A percentile compares a stretch with the other conserved stretches of the same genome.
Conservation (phyloP, 2,113 vertebrate genomes). For the Boulengeromyrus knoepffleri region DNA sequence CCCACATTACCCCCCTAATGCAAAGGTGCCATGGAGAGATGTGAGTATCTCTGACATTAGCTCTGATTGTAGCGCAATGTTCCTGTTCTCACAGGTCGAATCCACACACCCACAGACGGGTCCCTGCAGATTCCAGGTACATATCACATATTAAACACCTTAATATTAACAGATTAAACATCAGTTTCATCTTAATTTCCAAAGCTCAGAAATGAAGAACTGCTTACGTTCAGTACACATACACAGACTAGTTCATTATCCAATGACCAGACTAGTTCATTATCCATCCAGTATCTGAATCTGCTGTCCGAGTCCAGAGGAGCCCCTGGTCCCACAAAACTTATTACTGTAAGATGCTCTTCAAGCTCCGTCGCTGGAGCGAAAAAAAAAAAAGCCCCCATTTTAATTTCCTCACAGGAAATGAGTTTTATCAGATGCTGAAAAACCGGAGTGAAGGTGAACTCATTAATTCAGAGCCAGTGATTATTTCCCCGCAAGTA, state of each 20-base stretch:
- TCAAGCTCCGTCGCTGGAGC: constrained; percentile 35
- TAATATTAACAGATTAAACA: background rate
- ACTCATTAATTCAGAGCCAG: constrained; percentile 9
- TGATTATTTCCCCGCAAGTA: background rate
- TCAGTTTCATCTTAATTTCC: background rate
- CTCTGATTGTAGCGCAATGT: background rate
- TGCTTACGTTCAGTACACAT: background rate
- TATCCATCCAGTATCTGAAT: background rate
- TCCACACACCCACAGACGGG: background rate
- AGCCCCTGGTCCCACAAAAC: constrained; percentile 54
- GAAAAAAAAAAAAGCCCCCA: constrained; percentile 61
- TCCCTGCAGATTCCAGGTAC: background rate
- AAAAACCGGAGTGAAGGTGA: constrained; percentile 39
- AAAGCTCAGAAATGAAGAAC: background rate
- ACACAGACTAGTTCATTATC: background rate
- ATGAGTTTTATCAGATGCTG: constrained; percentile 66
- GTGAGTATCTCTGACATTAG: background rate
- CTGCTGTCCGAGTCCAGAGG: constrained; percentile 28
- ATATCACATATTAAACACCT: background rate
- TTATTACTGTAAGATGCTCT: constrained; percentile 53
- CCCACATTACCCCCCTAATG: background rate
- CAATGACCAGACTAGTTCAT: background rate
- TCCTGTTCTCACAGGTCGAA: background rate
- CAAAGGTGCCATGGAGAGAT: background rate
- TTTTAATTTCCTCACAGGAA: constrained; percentile 63